Conservation (phyloP, 2,113 vertebrate genomes). For the Onychostruthus taczanowskii region DNA sequence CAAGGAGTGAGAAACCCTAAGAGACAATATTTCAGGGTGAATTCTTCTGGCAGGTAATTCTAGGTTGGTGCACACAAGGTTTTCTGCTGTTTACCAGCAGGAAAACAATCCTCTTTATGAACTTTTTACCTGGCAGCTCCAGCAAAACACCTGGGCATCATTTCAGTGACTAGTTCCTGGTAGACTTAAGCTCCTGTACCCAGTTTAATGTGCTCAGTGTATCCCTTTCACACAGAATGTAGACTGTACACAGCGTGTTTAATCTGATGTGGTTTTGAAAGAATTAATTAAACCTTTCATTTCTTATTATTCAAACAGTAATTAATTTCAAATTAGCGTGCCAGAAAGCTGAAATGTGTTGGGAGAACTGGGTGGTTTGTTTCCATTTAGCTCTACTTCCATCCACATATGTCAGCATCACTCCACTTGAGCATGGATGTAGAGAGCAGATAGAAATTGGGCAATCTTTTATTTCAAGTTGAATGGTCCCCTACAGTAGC, state of each 20-base stretch:
- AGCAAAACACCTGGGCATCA: not conserved
- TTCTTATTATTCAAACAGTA: not conserved
- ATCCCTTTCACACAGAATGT: not conserved
- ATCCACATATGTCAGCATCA: not conserved
- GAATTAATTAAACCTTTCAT: not conserved
- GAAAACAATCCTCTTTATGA: not conserved
- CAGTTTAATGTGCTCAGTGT: not conserved
- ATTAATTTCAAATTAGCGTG: not conserved
- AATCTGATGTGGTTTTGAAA: not conserved
- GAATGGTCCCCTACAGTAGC: not conserved
- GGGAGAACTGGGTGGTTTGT: not conserved
- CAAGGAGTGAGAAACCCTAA: not conserved
- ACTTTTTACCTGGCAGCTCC: not conserved
- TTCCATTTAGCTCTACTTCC: not conserved
- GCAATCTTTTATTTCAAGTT: not conserved
- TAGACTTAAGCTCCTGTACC: not conserved
- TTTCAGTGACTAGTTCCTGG: not conserved
- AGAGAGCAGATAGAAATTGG: not conserved
- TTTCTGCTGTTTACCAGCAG: not conserved
- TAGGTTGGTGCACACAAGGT: not conserved
- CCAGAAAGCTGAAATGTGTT: not conserved
- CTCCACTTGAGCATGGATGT: not conserved
- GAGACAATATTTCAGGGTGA: not conserved
- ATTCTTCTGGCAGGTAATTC: not conserved
- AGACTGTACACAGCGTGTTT: not conserved